phyloP scores from a whole-genome alignment of 2,888 invertebrate genomes.

The Lamellibrachia satsuma region DNA sequence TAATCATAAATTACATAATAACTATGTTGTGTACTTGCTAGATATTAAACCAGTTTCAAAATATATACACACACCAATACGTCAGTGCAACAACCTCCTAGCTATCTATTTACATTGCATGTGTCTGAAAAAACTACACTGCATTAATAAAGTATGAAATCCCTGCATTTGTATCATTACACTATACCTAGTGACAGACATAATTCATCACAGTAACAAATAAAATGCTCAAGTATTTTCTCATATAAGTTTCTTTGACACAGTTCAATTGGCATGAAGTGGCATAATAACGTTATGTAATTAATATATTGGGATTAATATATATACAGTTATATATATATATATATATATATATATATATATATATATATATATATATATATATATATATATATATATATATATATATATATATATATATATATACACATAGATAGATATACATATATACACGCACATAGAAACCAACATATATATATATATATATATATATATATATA shows the following conservation, averaged over 20 bases:
- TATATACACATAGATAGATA: too few relatives aligned
- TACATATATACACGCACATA: not conserved
- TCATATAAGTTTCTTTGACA: not conserved
- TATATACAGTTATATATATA: too few relatives aligned
- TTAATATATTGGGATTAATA: not conserved
- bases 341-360: too few relatives aligned
- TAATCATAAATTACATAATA: constrained; percentile 9
- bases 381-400: too few relatives aligned
- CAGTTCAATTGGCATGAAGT: not conserved
- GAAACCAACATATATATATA: not conserved
- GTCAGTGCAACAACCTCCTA: not conserved
- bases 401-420: too few relatives aligned
- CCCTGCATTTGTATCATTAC: not conserved
- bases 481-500: too few relatives aligned
- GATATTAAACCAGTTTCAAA: not conserved
- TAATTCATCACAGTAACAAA: not conserved
- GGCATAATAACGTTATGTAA: not conserved
- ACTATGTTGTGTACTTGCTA: not conserved
- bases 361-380: too few relatives aligned
- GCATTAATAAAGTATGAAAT: not conserved
- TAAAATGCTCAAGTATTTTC: not conserved
- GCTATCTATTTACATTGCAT: not conserved
- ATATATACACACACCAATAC: not conserved
- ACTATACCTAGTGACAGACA: not conserved
- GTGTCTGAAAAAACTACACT: not conserved